Evolutionary conservation across 2,113 vertebrate genomes (phyloP).

Genomic region (Carassius carassius): DNA sequence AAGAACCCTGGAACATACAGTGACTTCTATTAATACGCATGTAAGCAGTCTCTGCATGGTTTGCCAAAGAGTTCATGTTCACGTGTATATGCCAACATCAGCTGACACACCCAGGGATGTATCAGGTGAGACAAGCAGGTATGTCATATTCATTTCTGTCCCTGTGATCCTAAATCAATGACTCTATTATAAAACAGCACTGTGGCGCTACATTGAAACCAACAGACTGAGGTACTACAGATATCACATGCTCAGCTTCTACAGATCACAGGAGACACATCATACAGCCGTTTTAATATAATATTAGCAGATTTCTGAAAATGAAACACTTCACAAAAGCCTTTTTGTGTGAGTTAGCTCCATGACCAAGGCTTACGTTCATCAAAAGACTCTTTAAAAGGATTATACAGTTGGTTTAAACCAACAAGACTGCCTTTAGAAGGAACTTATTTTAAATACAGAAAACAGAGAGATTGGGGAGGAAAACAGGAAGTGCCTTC

Average conservation of each 20-base stretch:
- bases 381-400: neutral
- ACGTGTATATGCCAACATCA: neutral
- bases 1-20: slow-evolving; percentile 78
- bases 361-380: neutral
- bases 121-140: neutral
- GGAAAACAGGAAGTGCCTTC: too few species aligned
- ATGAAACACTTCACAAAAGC: neutral
- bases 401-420: neutral
- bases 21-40: neutral
- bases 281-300: neutral
- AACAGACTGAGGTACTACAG: neutral
- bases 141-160: neutral
- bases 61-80: neutral
- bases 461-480: neutral
- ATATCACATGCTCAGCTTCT: slow-evolving; percentile 23
- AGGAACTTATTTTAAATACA: neutral
- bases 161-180: neutral
- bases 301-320: neutral
- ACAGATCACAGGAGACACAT: neutral
- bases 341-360: neutral
- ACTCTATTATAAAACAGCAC: neutral
- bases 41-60: neutral
- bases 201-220: too few species aligned
- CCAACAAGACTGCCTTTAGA: neutral
- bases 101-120: neutral